These are phyloP conservation scores for Drosophila percnosoma DNA, from an alignment of 2,888 invertebrate species.

Conservation along the genomic window DNA sequence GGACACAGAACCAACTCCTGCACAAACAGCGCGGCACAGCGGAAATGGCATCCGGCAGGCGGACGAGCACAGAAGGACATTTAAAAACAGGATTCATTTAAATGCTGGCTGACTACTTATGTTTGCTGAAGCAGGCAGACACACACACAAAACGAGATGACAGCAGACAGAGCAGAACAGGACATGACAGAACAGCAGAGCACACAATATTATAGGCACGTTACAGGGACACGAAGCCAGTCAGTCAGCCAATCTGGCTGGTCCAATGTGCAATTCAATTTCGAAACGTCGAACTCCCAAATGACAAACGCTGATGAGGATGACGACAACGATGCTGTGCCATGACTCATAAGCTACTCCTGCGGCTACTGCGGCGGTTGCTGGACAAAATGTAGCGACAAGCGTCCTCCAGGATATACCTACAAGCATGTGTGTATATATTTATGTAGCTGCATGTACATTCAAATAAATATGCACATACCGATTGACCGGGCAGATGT, in stretches of 20 bases:
- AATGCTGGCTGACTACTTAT: constrained; percentile 51
- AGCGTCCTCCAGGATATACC: constrained; percentile 9
- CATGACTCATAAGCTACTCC: constrained; percentile 48
- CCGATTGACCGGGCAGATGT: constrained; percentile 40
- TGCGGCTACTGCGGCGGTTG: neutral
- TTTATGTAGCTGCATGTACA: constrained; percentile 15
- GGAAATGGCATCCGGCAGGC: constrained; percentile 40
- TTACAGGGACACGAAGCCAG: neutral
- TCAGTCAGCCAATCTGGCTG: constrained; percentile 44
- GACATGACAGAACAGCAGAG: constrained; percentile 4
- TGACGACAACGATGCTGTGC: constrained; percentile 6
- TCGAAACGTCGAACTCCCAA: constrained; percentile 48
- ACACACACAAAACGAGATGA: constrained; percentile 34
- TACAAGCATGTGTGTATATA: constrained; percentile 9
- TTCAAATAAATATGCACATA: constrained; percentile 35
- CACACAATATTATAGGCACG: constrained; percentile 5
- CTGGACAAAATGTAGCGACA: too few relatives aligned
- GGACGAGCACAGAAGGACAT: constrained; percentile 30
- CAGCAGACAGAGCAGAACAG: constrained; percentile 26
- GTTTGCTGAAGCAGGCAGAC: constrained; percentile 32
- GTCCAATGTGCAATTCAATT: constrained; percentile 68
- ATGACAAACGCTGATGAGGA: constrained; percentile 46
- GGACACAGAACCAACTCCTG: constrained; percentile 12
- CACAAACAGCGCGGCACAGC: constrained; percentile 29
- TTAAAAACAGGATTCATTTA: constrained; percentile 60